Evolutionary conservation across 2,113 vertebrate species (phyloP).

Genomic region (Bubo blakistoni): DNA sequence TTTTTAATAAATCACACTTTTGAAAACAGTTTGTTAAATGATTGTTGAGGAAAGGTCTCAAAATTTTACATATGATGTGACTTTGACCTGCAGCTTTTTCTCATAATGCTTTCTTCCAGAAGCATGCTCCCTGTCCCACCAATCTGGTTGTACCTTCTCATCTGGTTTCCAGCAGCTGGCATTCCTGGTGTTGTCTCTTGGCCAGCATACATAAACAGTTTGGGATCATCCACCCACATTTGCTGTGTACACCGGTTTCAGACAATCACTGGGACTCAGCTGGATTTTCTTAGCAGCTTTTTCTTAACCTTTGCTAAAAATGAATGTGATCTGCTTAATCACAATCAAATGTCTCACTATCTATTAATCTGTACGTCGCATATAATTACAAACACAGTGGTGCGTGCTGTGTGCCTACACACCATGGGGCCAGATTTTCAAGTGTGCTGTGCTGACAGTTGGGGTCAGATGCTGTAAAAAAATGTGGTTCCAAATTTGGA

Average conservation of each 20-base stretch:
- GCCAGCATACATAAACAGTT: constrained; percentile 67
- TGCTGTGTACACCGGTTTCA: constrained; percentile 37
- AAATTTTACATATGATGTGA: background rate
- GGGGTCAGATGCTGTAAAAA: background rate
- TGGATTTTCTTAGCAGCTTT: constrained; percentile 39
- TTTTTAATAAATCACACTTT: background rate
- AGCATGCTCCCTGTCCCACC: background rate
- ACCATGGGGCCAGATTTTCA: background rate
- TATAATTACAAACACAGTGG: background rate
- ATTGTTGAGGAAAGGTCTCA: background rate
- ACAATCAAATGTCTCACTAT: constrained; percentile 36
- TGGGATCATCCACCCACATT: constrained; percentile 48
- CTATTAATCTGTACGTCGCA: constrained; percentile 14
- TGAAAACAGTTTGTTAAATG: background rate
- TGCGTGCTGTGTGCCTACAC: accelerated
- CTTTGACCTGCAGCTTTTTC: background rate
- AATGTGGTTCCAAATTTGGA: background rate
- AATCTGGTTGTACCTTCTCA: constrained; percentile 38
- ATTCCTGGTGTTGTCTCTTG: constrained; percentile 26
- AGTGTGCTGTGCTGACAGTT: accelerated
- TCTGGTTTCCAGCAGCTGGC: constrained; percentile 71
- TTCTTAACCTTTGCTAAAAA: constrained; percentile 55
- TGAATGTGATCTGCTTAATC: constrained; percentile 39
- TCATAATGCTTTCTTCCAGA: background rate
- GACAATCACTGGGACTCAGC: constrained; percentile 41